Base-by-base conservation (phyloP, 2,113 vertebrate species). In the Cebidichthys violaceus region DNA sequence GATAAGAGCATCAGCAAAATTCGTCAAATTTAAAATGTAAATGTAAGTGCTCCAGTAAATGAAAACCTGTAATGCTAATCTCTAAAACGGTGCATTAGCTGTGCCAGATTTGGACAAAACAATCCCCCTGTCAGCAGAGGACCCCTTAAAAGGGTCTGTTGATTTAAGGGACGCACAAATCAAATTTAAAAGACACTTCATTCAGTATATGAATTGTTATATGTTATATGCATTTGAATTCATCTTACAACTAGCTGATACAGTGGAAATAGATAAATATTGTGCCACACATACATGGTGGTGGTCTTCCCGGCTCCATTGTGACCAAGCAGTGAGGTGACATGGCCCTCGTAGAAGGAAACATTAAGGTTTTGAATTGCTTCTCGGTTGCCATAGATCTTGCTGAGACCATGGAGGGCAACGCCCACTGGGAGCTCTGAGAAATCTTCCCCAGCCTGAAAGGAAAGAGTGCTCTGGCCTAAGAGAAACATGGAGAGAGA, bases 301-400 rank as follows among this genome's bases (percentile, higher is more conserved):
- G 98, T 99, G 7, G 98, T 99, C 94, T 99, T 99, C 60, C 98
- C 98, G 0, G 98, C 98, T 90, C 98, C 98, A 3, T 99, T 99
- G 93, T 98, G 98, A 4, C 98, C 98, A 29, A 99, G 94, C 93
- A 99, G 90, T 37, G 97, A 92, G 62, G 98, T 99, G 83, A 99
- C 96, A 22, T 99, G 98, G 5, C 97, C 96, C 94, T 99, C 97
- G 27, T 97, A 97, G 85, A 99, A 99, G 72, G 96, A 95, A 82
- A 99, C 77, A 76, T 96, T 99, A 66, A 99, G 96, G 93, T 98
- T 97, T 64, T 98, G 22, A 75, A 99, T 95, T 24, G 97, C 98
- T 9, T 93, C 92, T 91, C 96, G 95, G 33, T 95, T 91, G 41
- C 95, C 96, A 52, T 98, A 99, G 39, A 91, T 85, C 92, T 99